Conservation (phyloP, 2,888 invertebrate species). For the Acleris sparsana region DNA sequence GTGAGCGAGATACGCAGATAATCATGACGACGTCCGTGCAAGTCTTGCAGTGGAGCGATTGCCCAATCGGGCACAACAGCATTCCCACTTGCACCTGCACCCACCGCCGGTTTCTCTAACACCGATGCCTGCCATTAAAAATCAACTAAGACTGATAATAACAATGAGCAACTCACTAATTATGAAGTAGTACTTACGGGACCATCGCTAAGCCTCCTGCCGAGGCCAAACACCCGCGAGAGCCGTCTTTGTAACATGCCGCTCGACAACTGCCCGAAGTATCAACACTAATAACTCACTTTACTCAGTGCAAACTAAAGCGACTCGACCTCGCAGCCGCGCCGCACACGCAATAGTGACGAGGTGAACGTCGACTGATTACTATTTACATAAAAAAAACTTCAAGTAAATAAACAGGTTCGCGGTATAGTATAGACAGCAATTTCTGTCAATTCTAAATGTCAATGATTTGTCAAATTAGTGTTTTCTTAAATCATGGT, state of each 20-base stretch:
- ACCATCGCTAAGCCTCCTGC: constrained; percentile 39
- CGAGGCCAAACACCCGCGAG: constrained; percentile 11
- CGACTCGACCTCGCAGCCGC: constrained; percentile 14
- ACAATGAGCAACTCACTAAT: too few relatives aligned
- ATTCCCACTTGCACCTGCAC: constrained; percentile 15
- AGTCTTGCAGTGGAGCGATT: constrained; percentile 86
- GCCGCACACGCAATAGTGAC: constrained; percentile 13
- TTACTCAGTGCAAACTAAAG: neutral
- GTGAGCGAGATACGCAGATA: constrained; percentile 98
- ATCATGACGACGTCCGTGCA: constrained; percentile 93
- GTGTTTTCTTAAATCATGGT: too few relatives aligned
- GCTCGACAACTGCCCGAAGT: neutral
- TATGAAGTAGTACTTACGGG: constrained; percentile 27
- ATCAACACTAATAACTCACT: too few relatives aligned
- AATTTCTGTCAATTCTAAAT: too few relatives aligned
- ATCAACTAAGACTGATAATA: too few relatives aligned
- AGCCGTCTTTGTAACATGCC: constrained; percentile 29
- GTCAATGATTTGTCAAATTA: too few relatives aligned
- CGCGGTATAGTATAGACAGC: too few relatives aligned
- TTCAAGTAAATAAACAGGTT: too few relatives aligned
- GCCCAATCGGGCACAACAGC: constrained; percentile 30
- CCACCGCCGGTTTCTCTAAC: constrained; percentile 24
- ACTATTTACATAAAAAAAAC: too few relatives aligned
- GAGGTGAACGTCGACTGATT: too few relatives aligned
- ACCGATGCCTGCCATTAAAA: constrained; percentile 17